Evolutionary conservation across 2,888 invertebrate genomes (phyloP).

Genomic region (Cartodere bifasciata): DNA sequence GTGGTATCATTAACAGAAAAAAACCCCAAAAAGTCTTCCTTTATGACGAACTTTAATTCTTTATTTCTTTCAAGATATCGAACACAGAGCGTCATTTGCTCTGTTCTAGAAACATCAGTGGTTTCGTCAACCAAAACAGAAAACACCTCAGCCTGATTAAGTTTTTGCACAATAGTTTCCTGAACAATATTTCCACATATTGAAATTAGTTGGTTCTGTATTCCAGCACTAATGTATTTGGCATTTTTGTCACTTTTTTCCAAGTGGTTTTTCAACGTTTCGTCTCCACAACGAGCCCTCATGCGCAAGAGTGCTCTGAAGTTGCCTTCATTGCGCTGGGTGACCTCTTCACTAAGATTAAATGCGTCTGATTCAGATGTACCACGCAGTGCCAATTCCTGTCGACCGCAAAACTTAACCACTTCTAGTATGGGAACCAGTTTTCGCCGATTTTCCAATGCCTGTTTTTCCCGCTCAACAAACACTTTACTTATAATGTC

Average conservation of each 20-base stretch:
- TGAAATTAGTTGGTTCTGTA: conserved; percentile 23
- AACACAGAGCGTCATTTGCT: conserved; percentile 20
- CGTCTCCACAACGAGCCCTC: conserved; percentile 19
- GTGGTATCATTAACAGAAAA: no score
- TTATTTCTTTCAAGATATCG: no score
- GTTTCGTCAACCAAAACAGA: conserved; percentile 22
- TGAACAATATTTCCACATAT: conserved; percentile 16
- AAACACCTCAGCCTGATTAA: conserved; percentile 19
- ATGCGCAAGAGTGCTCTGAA: conserved; percentile 22
- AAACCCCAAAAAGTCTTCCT: no score
- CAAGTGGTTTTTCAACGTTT: conserved; percentile 15
- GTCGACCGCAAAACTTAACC: no score
- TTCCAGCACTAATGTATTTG: conserved; percentile 19
- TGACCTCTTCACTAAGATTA: no score
- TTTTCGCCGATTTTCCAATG: no score
- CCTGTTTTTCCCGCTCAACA: no score
- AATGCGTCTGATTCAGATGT: no score
- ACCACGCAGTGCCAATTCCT: no score
- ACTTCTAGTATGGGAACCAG: no score
- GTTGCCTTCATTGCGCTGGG: conserved; percentile 23
- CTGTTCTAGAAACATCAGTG: conserved; percentile 19
- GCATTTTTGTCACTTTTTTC: conserved; percentile 15
- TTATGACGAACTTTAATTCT: no score
- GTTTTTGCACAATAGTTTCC: conserved; percentile 16
- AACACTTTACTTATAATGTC: no score